phyloP scores from a whole-genome alignment of 2,888 invertebrate species.

The Meloe dianella region DNA sequence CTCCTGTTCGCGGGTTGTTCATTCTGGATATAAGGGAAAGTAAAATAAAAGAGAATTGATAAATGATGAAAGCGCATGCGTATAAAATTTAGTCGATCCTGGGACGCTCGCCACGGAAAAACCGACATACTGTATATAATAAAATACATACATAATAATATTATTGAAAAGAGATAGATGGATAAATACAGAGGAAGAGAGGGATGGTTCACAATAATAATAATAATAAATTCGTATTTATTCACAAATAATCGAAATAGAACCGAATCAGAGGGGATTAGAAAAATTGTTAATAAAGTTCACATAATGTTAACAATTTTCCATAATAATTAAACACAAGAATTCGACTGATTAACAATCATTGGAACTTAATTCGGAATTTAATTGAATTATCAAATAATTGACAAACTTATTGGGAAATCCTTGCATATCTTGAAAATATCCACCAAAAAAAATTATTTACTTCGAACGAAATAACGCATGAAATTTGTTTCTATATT shows the following conservation, averaged over 20 bases:
- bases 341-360: background rate
- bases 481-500: no score
- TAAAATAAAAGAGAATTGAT: constrained; percentile 28
- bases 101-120: constrained; percentile 32
- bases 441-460: background rate
- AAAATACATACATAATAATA: background rate
- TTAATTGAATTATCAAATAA: background rate
- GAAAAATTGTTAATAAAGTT: background rate
- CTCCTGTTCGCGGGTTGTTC: constrained; percentile 36
- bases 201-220: background rate
- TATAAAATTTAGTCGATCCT: constrained; percentile 39
- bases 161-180: background rate
- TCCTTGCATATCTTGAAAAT: background rate
- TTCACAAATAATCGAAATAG: background rate
- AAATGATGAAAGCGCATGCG: constrained; percentile 37
- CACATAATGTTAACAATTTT: no score
- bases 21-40: constrained; percentile 41
- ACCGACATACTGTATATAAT: constrained; percentile 8
- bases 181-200: background rate
- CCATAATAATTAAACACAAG: background rate
- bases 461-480: background rate
- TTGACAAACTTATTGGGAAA: background rate
- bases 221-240: background rate
- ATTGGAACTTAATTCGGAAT: background rate
- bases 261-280: background rate